A percentile compares a stretch with the other conserved stretches of the same genome.
Evolutionary conservation across 2,888 invertebrate genomes (phyloP).

Genomic region (Phengaris alcon): DNA sequence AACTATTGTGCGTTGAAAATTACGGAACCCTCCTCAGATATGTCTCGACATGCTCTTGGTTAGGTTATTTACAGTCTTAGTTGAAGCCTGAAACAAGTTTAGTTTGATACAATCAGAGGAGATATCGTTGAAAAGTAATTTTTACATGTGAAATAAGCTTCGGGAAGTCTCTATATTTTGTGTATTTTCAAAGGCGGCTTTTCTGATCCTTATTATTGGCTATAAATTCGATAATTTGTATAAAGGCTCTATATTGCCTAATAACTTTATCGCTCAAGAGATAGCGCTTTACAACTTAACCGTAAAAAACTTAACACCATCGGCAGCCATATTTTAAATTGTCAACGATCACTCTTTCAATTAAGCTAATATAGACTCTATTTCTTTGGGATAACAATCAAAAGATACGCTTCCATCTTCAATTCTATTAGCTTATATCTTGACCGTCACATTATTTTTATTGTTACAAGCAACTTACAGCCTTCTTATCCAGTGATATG

Average conservation of each 20-base stretch:
- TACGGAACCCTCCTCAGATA: no score
- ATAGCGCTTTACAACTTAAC: constrained; percentile 8
- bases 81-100: no score
- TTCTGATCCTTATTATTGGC: background rate
- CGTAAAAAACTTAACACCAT: constrained; percentile 16
- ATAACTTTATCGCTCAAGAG: background rate
- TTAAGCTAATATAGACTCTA: background rate
- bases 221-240: constrained; percentile 12
- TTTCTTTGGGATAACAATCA: constrained; percentile 42
- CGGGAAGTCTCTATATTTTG: background rate
- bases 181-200: background rate
- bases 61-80: no score
- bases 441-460: constrained; percentile 5
- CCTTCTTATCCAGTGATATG: background rate
- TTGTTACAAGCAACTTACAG: background rate
- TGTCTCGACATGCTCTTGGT: no score
- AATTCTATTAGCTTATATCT: background rate
- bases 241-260: background rate
- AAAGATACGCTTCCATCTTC: constrained; percentile 32
- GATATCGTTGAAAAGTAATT: no score
- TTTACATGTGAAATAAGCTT: no score
- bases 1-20: no score
- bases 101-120: no score
- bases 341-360: background rate
- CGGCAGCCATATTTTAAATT: constrained; percentile 1